phyloP scores from a whole-genome alignment of 2,888 invertebrate genomes.

The Pristionchus japonicus region DNA sequence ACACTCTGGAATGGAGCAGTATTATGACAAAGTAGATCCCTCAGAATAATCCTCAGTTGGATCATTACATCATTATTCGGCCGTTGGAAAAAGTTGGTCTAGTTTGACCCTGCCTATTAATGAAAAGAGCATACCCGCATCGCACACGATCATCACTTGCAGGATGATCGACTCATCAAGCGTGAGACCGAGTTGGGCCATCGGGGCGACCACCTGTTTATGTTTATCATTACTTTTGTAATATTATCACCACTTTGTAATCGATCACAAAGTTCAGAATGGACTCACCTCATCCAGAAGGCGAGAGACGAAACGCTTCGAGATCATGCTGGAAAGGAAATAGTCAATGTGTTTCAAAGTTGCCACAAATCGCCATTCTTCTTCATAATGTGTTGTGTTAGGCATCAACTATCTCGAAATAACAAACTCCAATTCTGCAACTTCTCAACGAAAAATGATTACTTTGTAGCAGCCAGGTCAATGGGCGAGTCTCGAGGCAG shows the following conservation, averaged over 20 bases:
- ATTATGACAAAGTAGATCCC: too few relatives aligned
- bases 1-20: too few relatives aligned
- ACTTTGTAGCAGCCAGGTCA: slow-evolving; percentile 70
- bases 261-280: too few relatives aligned
- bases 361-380: not conserved
- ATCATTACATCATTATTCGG: too few relatives aligned
- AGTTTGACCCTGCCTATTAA: too few relatives aligned
- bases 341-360: not conserved
- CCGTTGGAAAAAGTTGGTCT: too few relatives aligned
- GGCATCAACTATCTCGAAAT: not conserved
- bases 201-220: slow-evolving; percentile 59
- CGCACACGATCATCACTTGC: slow-evolving; percentile 68
- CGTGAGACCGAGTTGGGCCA: slow-evolving; percentile 60
- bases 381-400: not conserved
- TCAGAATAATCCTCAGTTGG: too few relatives aligned
- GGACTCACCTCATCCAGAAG: slow-evolving; percentile 64
- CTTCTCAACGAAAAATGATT: slow-evolving; percentile 37
- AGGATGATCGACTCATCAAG: slow-evolving; percentile 67
- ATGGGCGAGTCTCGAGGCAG: slow-evolving; percentile 64
- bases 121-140: slow-evolving; percentile 65
- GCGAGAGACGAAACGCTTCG: slow-evolving; percentile 69
- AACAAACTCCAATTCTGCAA: too few relatives aligned
- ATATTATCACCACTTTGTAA: too few relatives aligned
- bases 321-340: slow-evolving; percentile 60
- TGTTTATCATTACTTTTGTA: too few relatives aligned